Percentiles rank a stretch among this genome's conserved stretches.
Evolutionary conservation across 2,113 vertebrate genomes (phyloP).

Genomic region (Tyrannus savana): DNA sequence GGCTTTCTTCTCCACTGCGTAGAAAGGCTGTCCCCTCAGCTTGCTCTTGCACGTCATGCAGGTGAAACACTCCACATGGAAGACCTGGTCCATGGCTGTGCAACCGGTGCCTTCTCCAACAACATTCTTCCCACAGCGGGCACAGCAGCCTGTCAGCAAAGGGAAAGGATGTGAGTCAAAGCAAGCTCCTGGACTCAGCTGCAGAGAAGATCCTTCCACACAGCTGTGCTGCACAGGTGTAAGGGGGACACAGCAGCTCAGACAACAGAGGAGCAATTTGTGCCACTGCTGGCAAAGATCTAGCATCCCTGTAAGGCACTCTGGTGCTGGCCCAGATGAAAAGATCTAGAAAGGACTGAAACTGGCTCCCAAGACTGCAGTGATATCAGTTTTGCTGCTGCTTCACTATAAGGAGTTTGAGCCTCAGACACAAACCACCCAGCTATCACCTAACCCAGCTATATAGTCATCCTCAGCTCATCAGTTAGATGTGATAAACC

Average conservation of each 20-base stretch:
- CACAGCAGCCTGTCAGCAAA: slow-evolving; percentile 85
- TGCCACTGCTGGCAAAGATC: background rate
- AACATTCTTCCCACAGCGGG: slow-evolving; percentile 95
- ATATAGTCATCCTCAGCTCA: background rate
- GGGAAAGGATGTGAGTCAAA: background rate
- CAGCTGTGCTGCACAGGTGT: fast-evolving
- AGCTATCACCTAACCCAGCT: background rate
- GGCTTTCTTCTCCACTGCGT: slow-evolving; percentile 95
- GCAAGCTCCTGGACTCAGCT: background rate
- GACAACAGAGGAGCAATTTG: background rate
- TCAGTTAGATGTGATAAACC: slow-evolving; percentile 6
- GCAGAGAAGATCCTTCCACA: background rate
- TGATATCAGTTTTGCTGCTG: background rate
- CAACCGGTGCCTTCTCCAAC: slow-evolving; percentile 96
- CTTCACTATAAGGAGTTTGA: fast-evolving
- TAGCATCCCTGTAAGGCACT: fast-evolving
- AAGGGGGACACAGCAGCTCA: background rate
- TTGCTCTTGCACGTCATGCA: slow-evolving; percentile 91
- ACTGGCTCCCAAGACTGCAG: background rate
- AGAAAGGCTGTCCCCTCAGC: slow-evolving; percentile 96
- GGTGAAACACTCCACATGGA: slow-evolving; percentile 94
- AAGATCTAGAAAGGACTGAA: background rate
- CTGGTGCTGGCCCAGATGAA: background rate
- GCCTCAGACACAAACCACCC: background rate
- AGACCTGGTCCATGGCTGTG: slow-evolving; percentile 98